These are phyloP conservation scores for Brachyhypopomus occidentalis DNA, from an alignment of 2,113 vertebrate genomes.

Conservation along the genomic window DNA sequence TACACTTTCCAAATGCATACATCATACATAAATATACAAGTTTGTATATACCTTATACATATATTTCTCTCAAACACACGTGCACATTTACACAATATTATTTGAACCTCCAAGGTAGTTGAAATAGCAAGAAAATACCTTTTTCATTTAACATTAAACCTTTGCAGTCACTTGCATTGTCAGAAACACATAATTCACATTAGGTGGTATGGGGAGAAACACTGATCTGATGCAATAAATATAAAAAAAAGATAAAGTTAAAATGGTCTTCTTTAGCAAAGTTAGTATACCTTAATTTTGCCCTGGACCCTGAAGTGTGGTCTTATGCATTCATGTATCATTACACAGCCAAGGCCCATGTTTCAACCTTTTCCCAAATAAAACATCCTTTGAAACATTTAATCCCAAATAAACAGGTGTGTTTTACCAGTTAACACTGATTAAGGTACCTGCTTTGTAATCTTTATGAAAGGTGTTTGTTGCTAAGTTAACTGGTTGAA, in stretches of 20 bases:
- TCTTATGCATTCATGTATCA: neutral
- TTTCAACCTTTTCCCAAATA: neutral
- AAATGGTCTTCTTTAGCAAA: conserved; percentile 19
- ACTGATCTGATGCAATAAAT: conserved; percentile 37
- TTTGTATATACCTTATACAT: conserved; percentile 25
- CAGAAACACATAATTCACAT: conserved; percentile 11
- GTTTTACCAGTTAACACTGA: neutral
- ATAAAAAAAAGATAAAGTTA: neutral
- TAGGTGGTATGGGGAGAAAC: conserved; percentile 9
- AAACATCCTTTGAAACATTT: neutral
- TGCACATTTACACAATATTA: conserved; percentile 37
- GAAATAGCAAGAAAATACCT: neutral
- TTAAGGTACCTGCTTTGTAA: neutral
- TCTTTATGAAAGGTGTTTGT: too few species aligned
- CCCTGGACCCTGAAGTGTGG: neutral
- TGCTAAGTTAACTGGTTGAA: too few species aligned
- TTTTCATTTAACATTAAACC: conserved; percentile 21
- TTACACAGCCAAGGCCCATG: neutral
- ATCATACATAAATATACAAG: conserved; percentile 43
- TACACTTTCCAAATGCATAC: conserved; percentile 40
- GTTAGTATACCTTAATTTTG: neutral
- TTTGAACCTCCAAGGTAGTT: conserved; percentile 37
- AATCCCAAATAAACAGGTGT: neutral
- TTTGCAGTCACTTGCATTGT: conserved; percentile 31
- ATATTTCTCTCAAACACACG: conserved; percentile 24